phyloP scores from a whole-genome alignment of 2,888 invertebrate genomes.

The Drosophila flavopinicola region DNA sequence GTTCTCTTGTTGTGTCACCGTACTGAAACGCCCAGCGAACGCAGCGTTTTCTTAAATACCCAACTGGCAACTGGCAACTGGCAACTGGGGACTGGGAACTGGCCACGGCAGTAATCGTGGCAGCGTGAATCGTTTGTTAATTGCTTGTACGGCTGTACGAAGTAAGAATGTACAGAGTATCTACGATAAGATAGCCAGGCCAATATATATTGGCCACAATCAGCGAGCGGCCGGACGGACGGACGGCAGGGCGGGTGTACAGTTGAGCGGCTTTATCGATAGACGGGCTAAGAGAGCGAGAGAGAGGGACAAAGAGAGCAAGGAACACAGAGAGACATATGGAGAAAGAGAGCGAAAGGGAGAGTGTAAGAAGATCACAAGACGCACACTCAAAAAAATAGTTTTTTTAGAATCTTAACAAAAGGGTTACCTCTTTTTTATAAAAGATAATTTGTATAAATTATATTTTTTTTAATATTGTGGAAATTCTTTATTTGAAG shows the following conservation, averaged over 20 bases:
- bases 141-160: slow-evolving; percentile 77
- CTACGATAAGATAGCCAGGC: slow-evolving; percentile 68
- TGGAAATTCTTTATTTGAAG: too few species aligned
- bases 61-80: background rate
- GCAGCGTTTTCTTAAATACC: slow-evolving; percentile 67
- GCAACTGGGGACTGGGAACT: background rate
- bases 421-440: too few species aligned
- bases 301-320: background rate
- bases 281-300: background rate
- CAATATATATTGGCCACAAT: slow-evolving; percentile 14
- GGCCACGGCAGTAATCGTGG: slow-evolving; percentile 30
- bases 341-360: slow-evolving; percentile 2
- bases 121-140: slow-evolving; percentile 75
- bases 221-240: background rate
- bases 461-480: too few species aligned
- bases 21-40: slow-evolving; percentile 63
- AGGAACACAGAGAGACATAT: background rate
- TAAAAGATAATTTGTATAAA: too few species aligned
- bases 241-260: slow-evolving; percentile 1
- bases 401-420: too few species aligned
- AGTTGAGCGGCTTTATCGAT: slow-evolving; percentile 31
- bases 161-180: slow-evolving; percentile 64
- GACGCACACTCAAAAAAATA: slow-evolving; percentile 12
- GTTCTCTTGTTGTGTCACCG: slow-evolving; percentile 61
- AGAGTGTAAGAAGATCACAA: slow-evolving; percentile 25